These are phyloP conservation scores for Chloropsis cyanopogon DNA, from an alignment of 2,113 vertebrate species.

Conservation along the genomic window DNA sequence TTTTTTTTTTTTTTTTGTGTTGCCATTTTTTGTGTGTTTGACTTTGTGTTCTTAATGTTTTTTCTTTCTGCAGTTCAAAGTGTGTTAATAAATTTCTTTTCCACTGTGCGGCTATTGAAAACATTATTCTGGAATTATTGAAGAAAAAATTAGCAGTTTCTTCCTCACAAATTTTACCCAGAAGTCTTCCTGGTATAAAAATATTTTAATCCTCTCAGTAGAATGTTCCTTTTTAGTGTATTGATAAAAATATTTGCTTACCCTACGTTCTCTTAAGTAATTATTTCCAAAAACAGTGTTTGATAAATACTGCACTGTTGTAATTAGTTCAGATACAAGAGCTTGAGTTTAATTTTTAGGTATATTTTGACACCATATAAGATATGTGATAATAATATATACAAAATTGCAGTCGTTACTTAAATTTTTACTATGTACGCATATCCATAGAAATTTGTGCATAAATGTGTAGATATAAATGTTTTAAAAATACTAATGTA, in stretches of 20 bases:
- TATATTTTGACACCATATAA: neutral
- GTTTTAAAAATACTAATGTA: neutral
- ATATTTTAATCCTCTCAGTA: neutral
- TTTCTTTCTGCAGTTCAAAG: neutral
- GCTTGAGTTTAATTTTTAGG: neutral
- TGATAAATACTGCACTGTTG: neutral
- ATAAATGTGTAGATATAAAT: neutral
- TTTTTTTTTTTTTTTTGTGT: neutral
- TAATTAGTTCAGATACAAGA: neutral
- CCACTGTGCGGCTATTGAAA: neutral
- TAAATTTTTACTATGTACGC: neutral
- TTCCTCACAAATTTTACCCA: neutral
- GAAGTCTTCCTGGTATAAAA: neutral
- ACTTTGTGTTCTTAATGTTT: neutral
- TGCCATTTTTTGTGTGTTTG: neutral
- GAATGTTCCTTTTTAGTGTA: neutral
- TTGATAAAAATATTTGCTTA: neutral
- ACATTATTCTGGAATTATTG: neutral
- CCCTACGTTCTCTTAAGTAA: neutral
- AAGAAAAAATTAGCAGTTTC: neutral
- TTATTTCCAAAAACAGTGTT: neutral
- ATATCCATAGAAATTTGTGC: neutral
- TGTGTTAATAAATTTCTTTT: conserved; percentile 12
- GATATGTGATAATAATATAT: neutral
- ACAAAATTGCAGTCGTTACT: neutral